Evolutionary conservation across 2,113 vertebrate genomes (phyloP).

Genomic region (Semnornis frantzii): DNA sequence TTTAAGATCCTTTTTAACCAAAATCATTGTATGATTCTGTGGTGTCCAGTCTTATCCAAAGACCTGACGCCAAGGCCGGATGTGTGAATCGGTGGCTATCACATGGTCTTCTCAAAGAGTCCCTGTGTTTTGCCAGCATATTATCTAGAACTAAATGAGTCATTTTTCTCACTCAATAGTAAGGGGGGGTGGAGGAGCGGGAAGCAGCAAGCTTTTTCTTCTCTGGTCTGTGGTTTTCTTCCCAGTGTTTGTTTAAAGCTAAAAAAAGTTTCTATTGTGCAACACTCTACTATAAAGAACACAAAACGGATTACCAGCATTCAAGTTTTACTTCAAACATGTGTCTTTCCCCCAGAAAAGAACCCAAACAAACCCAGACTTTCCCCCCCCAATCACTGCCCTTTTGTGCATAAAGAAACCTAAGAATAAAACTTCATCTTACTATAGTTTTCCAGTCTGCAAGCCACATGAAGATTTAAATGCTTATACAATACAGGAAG

Average conservation of each 20-base stretch:
- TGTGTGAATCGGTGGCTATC: background rate
- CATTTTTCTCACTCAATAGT: background rate
- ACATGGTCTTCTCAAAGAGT: background rate
- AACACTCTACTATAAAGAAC: background rate
- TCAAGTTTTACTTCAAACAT: background rate
- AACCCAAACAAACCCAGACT: background rate
- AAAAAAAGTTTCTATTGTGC: background rate
- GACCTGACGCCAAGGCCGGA: background rate
- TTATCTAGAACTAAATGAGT: background rate
- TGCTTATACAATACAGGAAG: no score
- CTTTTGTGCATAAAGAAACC: background rate
- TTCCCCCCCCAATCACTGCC: background rate
- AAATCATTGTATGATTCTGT: background rate
- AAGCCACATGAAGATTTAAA: no score
- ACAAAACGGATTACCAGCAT: background rate
- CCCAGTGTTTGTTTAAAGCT: background rate
- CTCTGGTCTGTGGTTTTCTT: background rate
- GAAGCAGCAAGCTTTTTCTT: background rate
- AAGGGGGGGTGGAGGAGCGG: no score
- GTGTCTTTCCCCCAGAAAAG: fast-evolving
- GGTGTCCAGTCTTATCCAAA: background rate
- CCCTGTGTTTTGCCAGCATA: background rate
- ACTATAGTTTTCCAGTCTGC: no score
- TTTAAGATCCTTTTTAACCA: no score
- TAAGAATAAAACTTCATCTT: no score